These are phyloP conservation scores for Trachurus trachurus DNA, from an alignment of 2,797 vertebrate species.

Conservation along the genomic window DNA sequence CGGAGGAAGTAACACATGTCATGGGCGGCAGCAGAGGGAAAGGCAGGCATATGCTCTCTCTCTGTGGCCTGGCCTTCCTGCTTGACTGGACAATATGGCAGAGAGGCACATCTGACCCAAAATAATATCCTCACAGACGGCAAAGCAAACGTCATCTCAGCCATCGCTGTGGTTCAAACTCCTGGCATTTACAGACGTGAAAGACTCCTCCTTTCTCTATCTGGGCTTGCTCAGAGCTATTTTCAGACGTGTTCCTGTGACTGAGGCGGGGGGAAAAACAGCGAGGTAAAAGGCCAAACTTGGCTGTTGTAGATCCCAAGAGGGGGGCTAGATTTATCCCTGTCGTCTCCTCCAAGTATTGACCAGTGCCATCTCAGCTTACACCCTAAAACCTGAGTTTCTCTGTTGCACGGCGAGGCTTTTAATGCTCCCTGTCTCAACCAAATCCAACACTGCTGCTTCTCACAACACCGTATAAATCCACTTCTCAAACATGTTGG, in stretches of 20 bases:
- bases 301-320: conserved; percentile 60
- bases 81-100: conserved; percentile 71
- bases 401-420: conserved; percentile 16
- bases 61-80: conserved; percentile 69
- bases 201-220: conserved; percentile 6
- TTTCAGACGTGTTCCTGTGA: conserved; percentile 66
- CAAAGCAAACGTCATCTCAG: conserved; percentile 43
- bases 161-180: conserved; percentile 22
- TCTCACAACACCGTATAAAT: neutral
- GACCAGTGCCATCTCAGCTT: conserved; percentile 75
- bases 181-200: conserved; percentile 35
- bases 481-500: neutral
- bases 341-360: conserved; percentile 71
- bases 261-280: conserved; percentile 37
- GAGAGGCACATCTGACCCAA: conserved; percentile 63
- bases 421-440: neutral
- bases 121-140: conserved; percentile 53
- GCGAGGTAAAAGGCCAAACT: conserved; percentile 64
- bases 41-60: conserved; percentile 77
- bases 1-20: conserved; percentile 80
- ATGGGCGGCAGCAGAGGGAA: conserved; percentile 60
- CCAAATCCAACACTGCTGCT: conserved; percentile 5
- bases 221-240: conserved; percentile 50
- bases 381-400: conserved; percentile 52
- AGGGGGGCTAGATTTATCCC: conserved; percentile 71